Evolutionary conservation across 2,113 vertebrate species (phyloP), one percentile per base, ranked within the genome.

Genomic region (Formicarius rufipectus): DNA sequence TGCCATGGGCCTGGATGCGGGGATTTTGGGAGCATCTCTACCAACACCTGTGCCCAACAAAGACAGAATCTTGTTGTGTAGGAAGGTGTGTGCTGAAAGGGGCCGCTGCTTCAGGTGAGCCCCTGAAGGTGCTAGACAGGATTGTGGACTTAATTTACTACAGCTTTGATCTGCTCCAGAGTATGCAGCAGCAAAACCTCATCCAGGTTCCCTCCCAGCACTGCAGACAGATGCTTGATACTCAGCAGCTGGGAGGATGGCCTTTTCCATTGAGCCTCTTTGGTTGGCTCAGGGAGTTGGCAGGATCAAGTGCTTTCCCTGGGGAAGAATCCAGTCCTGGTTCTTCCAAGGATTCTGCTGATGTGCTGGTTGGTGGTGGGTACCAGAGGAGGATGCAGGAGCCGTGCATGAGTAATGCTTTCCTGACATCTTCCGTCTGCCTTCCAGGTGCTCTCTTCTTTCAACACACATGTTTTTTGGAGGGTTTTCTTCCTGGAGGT

Each of bases 231-330:
- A 52, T 81, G 68, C 52, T 87, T 59, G 53, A 5, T 73, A 77
- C 72, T 79, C 92, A 73, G 2, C 33, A 76, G 1, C 33, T 73
- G 63, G 28, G 33, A 76, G 47, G 28, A 40, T 85, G 52, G 33
- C n/a, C 1, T 1, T 42, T 75, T 39, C 63, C 63, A 13, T 16
- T 0, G 0, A 71, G 37, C 40, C 50, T 42, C 14, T 39, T 37
- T 28, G 52, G 21, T 16, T 45, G 18, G 7, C 72, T 63, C 0
- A 0, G 24, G 24, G 13, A 37, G 33, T 74, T 27, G 31, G 31
- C 39, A 62, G 58, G 30, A 20, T 24, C 0, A 1, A 3, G 8
- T 56, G 5, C 37, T 73, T 59, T 66, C 40, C 20, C 31, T 17
- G 31, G 15, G 20, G 35, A 33, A 30, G 33, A 25, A 72, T 88